Evolutionary conservation across 2,888 invertebrate genomes (phyloP).

Genomic region (Eupithecia subfuscata): DNA sequence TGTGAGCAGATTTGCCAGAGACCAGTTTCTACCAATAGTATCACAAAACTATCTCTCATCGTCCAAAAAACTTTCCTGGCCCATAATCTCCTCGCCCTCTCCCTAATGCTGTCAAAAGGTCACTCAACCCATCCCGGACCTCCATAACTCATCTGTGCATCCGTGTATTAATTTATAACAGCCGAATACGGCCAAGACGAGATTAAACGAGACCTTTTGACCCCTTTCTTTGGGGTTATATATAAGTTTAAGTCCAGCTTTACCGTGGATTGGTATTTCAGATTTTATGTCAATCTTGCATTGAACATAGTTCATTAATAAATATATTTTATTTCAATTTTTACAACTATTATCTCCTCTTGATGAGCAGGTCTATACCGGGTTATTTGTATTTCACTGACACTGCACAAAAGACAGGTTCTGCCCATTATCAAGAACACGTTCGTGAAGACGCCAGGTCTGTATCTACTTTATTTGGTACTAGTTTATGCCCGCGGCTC

Average conservation of each 20-base stretch:
- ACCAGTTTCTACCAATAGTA: background rate
- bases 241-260: constrained; percentile 1
- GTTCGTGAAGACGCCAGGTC: too few relatives aligned
- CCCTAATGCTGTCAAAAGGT: constrained; percentile 45
- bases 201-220: constrained; percentile 22
- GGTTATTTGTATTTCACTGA: too few relatives aligned
- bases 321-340: too few relatives aligned
- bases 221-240: constrained; percentile 16
- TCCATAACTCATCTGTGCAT: constrained; percentile 48
- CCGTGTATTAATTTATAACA: constrained; percentile 43
- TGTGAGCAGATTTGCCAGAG: background rate
- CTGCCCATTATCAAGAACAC: too few relatives aligned
- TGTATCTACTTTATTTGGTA: too few relatives aligned
- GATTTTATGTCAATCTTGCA: too few relatives aligned
- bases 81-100: constrained; percentile 26
- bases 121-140: constrained; percentile 43
- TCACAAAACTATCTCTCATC: background rate
- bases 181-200: constrained; percentile 15
- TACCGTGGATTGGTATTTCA: background rate
- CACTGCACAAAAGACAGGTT: too few relatives aligned
- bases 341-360: too few relatives aligned
- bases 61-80: background rate
- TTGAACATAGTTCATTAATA: background rate
- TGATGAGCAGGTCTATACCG: too few relatives aligned
- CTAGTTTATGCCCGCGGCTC: too few relatives aligned